Conservation (phyloP, 1,140 invertebrate species). For the Plodia interpunctella region DNA sequence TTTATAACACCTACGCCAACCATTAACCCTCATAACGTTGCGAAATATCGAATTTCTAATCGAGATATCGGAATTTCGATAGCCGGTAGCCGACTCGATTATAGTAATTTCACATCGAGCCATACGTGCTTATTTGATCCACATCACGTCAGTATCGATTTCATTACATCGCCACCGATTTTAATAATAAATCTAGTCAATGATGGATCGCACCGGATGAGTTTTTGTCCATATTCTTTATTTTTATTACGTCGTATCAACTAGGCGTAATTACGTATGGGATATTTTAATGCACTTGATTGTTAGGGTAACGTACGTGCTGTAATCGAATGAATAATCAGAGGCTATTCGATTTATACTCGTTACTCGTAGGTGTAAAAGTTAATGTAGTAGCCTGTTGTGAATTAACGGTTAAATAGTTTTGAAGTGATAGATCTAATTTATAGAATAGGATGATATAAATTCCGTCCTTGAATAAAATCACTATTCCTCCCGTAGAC, state of each 20-base stretch:
- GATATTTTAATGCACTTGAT: constrained; percentile 12
- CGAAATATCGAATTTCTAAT: constrained; percentile 4
- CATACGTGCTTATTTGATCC: constrained; percentile 39
- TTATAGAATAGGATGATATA: too few species aligned
- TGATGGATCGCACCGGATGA: constrained; percentile 48
- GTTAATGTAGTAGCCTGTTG: background rate
- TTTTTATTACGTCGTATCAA: constrained; percentile 46
- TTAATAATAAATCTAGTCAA: constrained; percentile 42
- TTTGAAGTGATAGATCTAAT: too few species aligned
- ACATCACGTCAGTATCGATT: constrained; percentile 62
- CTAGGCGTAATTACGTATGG: constrained; percentile 53
- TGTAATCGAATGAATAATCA: constrained; percentile 14
- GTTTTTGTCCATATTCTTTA: constrained; percentile 51
- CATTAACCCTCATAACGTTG: constrained; percentile 4
- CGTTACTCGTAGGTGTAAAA: constrained; percentile 1
- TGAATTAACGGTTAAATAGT: background rate
- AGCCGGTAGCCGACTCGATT: constrained; percentile 48
- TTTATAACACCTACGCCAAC: background rate
- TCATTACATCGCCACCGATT: constrained; percentile 60
- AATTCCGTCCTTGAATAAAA: too few species aligned
- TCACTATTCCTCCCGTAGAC: too few species aligned
- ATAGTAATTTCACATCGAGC: constrained; percentile 56
- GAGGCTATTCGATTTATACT: background rate
- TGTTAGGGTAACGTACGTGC: constrained; percentile 9
- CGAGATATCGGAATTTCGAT: constrained; percentile 27